phyloP scores from a whole-genome alignment of 2,797 vertebrate species.

The Hyperoplus lanceolatus region DNA sequence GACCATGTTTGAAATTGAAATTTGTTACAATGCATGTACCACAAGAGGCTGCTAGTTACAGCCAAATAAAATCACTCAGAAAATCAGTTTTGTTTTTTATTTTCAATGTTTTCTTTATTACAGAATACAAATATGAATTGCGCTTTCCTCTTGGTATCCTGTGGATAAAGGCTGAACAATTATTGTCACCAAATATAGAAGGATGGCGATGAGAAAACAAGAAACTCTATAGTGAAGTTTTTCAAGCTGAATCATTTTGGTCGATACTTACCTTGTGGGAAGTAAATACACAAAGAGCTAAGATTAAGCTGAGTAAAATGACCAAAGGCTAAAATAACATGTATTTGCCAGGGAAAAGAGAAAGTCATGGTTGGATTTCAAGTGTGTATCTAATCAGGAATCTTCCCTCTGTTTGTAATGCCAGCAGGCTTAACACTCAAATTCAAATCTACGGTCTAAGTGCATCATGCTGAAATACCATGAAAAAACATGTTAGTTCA shows the following conservation, averaged over 20 bases:
- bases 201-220: constrained; percentile 11
- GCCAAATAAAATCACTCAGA: constrained; percentile 83
- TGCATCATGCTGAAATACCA: constrained; percentile 42
- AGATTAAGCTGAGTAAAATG: constrained; percentile 14
- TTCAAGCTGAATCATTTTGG: background rate
- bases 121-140: constrained; percentile 86
- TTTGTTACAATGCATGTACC: constrained; percentile 1
- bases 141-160: constrained; percentile 89
- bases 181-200: constrained; percentile 57
- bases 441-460: constrained; percentile 3
- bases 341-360: background rate
- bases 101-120: constrained; percentile 87
- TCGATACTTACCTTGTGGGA: constrained; percentile 52
- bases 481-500: constrained; percentile 20
- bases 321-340: constrained; percentile 3
- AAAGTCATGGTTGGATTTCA: background rate
- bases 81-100: constrained; percentile 81
- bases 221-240: background rate
- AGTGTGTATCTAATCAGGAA: constrained; percentile 3
- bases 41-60: constrained; percentile 31
- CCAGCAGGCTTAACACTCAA: background rate
- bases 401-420: background rate
- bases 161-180: constrained; percentile 90
- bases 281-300: background rate
- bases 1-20: constrained; percentile 1